Conservation (phyloP, 1,140 invertebrate species). For the Drosophila hydei region DNA sequence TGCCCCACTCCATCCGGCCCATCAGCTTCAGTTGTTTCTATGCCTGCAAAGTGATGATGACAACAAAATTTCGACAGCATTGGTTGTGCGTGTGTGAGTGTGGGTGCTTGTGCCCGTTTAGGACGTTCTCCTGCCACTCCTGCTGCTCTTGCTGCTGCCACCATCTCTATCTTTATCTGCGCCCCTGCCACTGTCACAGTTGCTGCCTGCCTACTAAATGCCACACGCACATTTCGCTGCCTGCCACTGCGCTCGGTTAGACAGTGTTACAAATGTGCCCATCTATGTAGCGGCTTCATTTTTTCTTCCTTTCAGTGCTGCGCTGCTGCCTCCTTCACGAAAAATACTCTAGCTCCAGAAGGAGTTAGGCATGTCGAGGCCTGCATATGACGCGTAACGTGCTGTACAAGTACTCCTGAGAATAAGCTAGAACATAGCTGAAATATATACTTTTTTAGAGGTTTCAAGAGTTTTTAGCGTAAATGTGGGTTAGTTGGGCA, state of each 20-base stretch:
- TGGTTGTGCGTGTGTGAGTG: slow-evolving; percentile 29
- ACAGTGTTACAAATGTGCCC: slow-evolving; percentile 75
- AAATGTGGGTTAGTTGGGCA: too few species aligned
- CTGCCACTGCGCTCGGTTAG: slow-evolving; percentile 61
- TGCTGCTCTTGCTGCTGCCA: slow-evolving; percentile 16
- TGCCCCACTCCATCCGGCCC: neutral
- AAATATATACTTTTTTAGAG: too few species aligned
- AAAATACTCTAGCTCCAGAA: slow-evolving; percentile 5
- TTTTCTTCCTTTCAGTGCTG: slow-evolving; percentile 3
- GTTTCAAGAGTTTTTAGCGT: too few species aligned
- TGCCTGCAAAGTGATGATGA: slow-evolving; percentile 76
- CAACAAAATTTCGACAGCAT: slow-evolving; percentile 74
- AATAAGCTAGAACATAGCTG: neutral
- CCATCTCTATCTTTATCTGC: slow-evolving; percentile 31
- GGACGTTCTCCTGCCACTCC: neutral
- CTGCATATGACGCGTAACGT: slow-evolving; percentile 5
- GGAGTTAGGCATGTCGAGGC: neutral
- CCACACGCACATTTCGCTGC: slow-evolving; percentile 73
- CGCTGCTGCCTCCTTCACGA: neutral
- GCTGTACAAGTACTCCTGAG: neutral
- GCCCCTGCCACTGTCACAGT: slow-evolving; percentile 16
- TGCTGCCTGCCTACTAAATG: slow-evolving; percentile 46
- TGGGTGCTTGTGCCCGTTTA: slow-evolving; percentile 17
- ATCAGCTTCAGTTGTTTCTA: slow-evolving; percentile 14
- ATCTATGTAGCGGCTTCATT: slow-evolving; percentile 24